phyloP scores from a whole-genome alignment of 2,113 vertebrate species.

The Ophiodon elongatus region DNA sequence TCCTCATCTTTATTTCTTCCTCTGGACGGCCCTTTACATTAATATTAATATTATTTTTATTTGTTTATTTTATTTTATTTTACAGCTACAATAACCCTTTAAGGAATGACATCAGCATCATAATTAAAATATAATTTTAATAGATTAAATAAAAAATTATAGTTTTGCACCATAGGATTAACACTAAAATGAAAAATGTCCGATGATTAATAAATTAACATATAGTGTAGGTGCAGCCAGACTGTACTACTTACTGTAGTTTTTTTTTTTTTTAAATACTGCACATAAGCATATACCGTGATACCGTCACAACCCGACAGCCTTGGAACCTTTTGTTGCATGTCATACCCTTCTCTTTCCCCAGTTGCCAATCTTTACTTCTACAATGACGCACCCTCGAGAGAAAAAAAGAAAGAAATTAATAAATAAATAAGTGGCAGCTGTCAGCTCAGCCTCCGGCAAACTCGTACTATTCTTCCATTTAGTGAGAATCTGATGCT shows the following conservation, averaged over 20 bases:
- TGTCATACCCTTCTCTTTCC: neutral
- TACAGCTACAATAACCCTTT: neutral
- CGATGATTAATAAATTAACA: neutral
- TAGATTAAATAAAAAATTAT: neutral
- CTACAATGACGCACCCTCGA: neutral
- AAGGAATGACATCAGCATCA: neutral
- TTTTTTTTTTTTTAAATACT: neutral
- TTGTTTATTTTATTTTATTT: neutral
- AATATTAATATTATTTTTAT: neutral
- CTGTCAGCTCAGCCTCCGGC: conserved; percentile 52
- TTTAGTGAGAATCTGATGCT: conserved; percentile 37
- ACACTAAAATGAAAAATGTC: neutral
- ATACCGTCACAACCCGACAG: neutral
- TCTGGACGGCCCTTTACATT: neutral
- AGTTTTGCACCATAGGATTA: neutral
- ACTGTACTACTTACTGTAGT: neutral
- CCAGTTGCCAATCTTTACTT: neutral
- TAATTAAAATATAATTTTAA: neutral
- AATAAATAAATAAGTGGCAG: conserved; percentile 34
- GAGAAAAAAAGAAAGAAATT: neutral
- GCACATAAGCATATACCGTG: neutral
- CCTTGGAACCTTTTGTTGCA: neutral
- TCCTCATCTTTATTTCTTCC: neutral
- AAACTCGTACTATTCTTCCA: conserved; percentile 26
- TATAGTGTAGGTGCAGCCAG: neutral